These are phyloP conservation scores for Zaprionus inermis DNA, from an alignment of 1,140 invertebrate genomes.

Conservation along the genomic window DNA sequence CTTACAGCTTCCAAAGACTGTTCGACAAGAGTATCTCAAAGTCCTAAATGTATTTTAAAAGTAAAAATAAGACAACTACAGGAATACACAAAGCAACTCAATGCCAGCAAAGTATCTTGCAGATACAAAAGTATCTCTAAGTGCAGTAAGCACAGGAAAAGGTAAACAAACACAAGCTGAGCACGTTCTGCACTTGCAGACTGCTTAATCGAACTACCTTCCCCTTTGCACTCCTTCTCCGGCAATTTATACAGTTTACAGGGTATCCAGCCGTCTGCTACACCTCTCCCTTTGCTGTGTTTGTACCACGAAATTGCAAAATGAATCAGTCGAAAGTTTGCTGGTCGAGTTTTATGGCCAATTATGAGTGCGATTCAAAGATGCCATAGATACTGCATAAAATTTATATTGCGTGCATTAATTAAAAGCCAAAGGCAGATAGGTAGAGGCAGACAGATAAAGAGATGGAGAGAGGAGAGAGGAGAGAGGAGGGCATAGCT, in stretches of 20 bases:
- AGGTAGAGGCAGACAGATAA: not conserved
- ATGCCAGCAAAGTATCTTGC: not conserved
- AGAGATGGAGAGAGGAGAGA: not conserved
- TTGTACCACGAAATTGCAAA: constrained; percentile 9
- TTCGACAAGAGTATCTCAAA: not conserved
- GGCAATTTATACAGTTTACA: not conserved
- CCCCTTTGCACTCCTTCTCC: not conserved
- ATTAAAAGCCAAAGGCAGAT: constrained; percentile 20
- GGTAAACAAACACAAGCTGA: not conserved
- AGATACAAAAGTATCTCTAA: not conserved
- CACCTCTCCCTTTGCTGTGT: not conserved
- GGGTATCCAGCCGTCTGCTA: not conserved
- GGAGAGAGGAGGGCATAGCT: no score
- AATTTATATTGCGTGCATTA: constrained; percentile 28
- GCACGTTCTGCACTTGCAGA: no score
- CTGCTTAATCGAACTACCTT: not conserved
- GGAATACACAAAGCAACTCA: not conserved
- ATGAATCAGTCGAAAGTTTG: constrained; percentile 60
- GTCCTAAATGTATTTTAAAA: not conserved
- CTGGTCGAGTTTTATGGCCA: constrained; percentile 58
- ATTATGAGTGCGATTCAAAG: constrained; percentile 38
- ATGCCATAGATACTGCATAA: constrained; percentile 13
- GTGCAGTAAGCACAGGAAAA: not conserved
- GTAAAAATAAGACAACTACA: no score
- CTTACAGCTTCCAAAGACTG: not conserved